Evolutionary conservation across 92 coral and sea anemone genomes (phyloP), one percentile per base, ranked within the genome.

Genomic region (Muricea muricata): DNA sequence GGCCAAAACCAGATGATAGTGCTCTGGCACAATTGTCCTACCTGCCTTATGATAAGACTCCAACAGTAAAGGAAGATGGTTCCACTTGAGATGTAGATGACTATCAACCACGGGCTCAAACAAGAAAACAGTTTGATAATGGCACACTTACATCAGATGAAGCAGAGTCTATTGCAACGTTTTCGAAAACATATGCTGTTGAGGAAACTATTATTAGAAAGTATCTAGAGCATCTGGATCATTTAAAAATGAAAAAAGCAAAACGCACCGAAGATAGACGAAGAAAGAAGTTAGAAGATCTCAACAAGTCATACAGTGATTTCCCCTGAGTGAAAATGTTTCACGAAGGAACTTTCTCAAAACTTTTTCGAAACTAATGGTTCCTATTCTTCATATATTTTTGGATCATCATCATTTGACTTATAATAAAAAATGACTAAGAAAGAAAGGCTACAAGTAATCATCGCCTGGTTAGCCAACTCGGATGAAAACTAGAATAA

Each of bases 121-220:
- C 14, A 45, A 45, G 14, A 11, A 9, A 45, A 12, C 63, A 15
- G 1, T n/a, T 30, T 9, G 67, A 46, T 0, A 28, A 76, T 25
- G 37, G 7, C 5, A 3, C 20, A 46, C 24, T 75, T 1, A 40
- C 82, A 9, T 11, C 52, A 12, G 41, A 2, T 9, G 67, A 50
- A 33, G 63, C 23, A 6, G 67, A 47, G 11, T 47, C 82, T 0
- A 76, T 76, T 26, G 52, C 67, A 0, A 15, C 65, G 10, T 76
- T 76, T 24, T 76, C 82, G 17, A 76, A 26, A n/a, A 50, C 4
- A 11, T 76, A 41, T 76, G 82, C 82, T 10, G 82, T 48, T 26
- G 9, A 29, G 24, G 82, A 76, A 18, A 21, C 48, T 21, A 41
- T 46, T 48, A 17, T 45, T 2, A 45, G 50, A 45, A 45, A 45